Conservation (phyloP, 2,888 invertebrate species). For the Microchrysa polita region DNA sequence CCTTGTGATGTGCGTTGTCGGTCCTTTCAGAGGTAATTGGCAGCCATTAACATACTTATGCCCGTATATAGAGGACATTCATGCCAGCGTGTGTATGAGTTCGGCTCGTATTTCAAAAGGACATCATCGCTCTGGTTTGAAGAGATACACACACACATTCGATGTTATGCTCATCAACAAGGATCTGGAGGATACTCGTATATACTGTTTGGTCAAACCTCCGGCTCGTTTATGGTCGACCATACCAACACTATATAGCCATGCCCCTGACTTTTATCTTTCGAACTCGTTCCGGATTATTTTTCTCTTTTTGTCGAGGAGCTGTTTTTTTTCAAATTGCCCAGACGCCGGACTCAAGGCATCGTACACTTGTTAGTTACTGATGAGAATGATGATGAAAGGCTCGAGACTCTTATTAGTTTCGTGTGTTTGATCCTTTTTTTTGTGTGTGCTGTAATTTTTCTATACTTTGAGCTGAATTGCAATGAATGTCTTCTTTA, state of each 20-base stretch:
- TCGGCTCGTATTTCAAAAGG: not conserved
- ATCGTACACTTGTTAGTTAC: constrained; percentile 16
- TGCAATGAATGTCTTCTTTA: not conserved
- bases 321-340: not conserved
- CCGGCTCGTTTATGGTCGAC: not conserved
- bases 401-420: too few species aligned
- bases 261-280: too few species aligned
- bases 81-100: not conserved
- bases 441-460: too few species aligned
- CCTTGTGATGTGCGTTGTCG: not conserved
- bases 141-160: not conserved
- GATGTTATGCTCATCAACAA: not conserved
- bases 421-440: not conserved
- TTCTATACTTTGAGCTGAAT: not conserved
- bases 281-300: too few species aligned
- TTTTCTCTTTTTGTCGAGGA: too few species aligned
- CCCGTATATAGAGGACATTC: not conserved
- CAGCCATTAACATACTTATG: not conserved
- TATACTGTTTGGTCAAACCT: not conserved
- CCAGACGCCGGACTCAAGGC: constrained; percentile 22
- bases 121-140: not conserved
- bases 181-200: not conserved
- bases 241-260: not conserved
- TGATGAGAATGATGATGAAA: constrained; percentile 25
- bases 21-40: not conserved